Conservation (phyloP, 2,797 vertebrate species). For the Poeciliopsis turneri region DNA sequence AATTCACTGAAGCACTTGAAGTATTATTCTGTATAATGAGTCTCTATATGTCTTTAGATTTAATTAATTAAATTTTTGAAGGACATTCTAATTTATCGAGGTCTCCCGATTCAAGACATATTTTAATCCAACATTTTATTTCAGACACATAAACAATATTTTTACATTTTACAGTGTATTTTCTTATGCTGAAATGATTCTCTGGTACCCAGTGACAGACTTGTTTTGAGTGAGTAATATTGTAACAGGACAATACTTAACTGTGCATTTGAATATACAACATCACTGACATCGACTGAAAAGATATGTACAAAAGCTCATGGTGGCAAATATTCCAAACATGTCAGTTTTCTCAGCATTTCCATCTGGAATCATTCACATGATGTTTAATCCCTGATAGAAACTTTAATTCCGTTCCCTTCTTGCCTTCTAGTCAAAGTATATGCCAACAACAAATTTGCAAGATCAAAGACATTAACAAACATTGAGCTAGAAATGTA, state of each 20-base stretch:
- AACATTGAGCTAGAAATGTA: constrained; percentile 22
- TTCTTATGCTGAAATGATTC: constrained; percentile 34
- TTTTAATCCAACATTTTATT: constrained; percentile 39
- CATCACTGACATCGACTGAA: constrained; percentile 24
- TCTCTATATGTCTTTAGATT: neutral
- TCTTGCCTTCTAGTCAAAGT: constrained; percentile 29
- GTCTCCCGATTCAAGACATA: neutral
- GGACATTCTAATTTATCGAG: neutral
- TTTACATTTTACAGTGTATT: constrained; percentile 49
- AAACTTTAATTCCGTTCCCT: constrained; percentile 20
- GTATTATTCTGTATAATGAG: neutral
- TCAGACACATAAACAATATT: constrained; percentile 29
- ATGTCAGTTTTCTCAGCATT: constrained; percentile 35
- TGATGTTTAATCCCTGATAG: constrained; percentile 40
- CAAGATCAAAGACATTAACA: constrained; percentile 27
- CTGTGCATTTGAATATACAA: constrained; percentile 26
- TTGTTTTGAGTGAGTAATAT: constrained; percentile 33
- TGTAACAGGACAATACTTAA: constrained; percentile 42
- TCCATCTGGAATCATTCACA: constrained; percentile 35
- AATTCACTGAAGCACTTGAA: neutral
- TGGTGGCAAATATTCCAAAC: constrained; percentile 30
- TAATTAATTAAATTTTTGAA: neutral
- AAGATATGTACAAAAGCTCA: constrained; percentile 45
- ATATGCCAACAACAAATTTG: constrained; percentile 18
- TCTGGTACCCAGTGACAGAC: constrained; percentile 22